These are phyloP conservation scores for Myiotriccus ornatus DNA, from an alignment of 2,797 vertebrate species.

Conservation along the genomic window DNA sequence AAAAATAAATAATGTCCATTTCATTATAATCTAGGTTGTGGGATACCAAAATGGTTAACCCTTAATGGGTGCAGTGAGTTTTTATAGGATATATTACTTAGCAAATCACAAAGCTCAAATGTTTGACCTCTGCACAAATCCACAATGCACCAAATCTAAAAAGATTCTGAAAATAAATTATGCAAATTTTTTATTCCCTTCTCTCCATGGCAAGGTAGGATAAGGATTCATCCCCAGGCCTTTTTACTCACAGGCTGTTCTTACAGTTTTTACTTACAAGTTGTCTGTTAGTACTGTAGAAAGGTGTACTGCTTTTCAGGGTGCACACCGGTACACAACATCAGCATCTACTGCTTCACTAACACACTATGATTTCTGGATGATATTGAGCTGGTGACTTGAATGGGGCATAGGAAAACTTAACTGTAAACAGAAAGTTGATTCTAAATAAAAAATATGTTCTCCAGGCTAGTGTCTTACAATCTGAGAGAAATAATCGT, in stretches of 20 bases:
- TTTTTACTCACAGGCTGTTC: background rate
- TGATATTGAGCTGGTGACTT: background rate
- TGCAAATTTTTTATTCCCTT: background rate
- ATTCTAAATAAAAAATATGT: background rate
- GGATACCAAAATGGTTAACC: background rate
- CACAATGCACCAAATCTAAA: background rate
- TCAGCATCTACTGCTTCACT: background rate
- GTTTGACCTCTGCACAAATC: background rate
- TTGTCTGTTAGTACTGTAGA: background rate
- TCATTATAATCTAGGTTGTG: background rate
- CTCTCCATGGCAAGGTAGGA: background rate
- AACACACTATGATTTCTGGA: fast-evolving
- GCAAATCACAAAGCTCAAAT: background rate
- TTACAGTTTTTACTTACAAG: background rate
- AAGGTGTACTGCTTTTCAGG: background rate
- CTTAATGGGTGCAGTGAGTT: background rate
- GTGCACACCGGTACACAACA: background rate
- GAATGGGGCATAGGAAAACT: background rate
- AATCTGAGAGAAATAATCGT: background rate
- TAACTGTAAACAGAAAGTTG: background rate
- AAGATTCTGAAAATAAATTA: background rate
- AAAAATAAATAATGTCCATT: background rate
- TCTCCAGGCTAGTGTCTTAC: background rate
- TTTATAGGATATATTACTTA: background rate
- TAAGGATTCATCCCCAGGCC: background rate